Conservation (phyloP, 2,888 invertebrate species). For the Octonoba sinensis region DNA sequence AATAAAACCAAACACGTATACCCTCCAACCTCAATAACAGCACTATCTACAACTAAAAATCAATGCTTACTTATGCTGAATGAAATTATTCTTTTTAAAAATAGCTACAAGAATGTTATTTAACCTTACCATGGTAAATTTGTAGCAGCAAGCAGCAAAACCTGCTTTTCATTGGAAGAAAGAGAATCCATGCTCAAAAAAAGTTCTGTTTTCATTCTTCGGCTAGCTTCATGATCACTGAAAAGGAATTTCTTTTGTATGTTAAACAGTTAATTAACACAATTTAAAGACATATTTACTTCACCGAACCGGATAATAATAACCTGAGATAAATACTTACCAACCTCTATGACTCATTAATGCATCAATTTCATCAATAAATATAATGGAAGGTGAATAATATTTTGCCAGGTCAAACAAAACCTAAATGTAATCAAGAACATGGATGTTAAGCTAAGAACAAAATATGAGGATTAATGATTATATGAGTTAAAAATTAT, state of each 20-base stretch:
- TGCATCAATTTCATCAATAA: constrained; percentile 93
- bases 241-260: background rate
- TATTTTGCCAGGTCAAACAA: constrained; percentile 88
- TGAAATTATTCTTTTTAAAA: too few relatives aligned
- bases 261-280: background rate
- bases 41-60: too few relatives aligned
- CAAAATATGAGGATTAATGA: background rate
- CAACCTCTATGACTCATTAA: constrained; percentile 77
- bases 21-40: too few relatives aligned
- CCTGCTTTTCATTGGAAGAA: constrained; percentile 75
- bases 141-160: constrained; percentile 87
- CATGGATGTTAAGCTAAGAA: background rate
- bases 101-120: too few relatives aligned
- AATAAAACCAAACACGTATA: too few relatives aligned
- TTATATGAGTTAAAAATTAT: background rate
- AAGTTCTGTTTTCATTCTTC: constrained; percentile 89
- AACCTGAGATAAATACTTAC: constrained; percentile 16
- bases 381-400: constrained; percentile 90
- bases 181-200: constrained; percentile 88
- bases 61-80: too few relatives aligned
- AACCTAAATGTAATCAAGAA: constrained; percentile 75
- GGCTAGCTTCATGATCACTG: constrained; percentile 87
- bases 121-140: constrained; percentile 89
- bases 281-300: background rate
- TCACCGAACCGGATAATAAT: background rate